Evolutionary conservation across 2,797 vertebrate species (phyloP), one percentile per base, ranked within the genome.

Genomic region (Arnoldichthys spilopterus): DNA sequence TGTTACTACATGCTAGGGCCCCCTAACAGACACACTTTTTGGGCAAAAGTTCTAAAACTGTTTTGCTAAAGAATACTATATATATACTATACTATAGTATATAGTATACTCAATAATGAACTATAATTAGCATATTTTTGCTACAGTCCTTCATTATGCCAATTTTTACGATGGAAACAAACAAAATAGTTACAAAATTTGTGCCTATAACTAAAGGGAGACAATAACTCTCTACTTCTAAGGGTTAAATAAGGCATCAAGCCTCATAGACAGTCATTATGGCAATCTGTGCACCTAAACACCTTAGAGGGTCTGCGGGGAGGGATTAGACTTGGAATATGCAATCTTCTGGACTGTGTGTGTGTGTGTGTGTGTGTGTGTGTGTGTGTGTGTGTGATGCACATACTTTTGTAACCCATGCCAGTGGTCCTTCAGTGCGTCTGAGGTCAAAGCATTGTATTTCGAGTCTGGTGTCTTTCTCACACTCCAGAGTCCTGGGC

Each of bases 261-360:
- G 51, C 20, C 30, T 63, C 18, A 0, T 45, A 11, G 22, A 32
- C 11, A 9, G 37, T 63, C 61, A 37, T 18, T 32, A 37, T 40
- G 32, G 32, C 30, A 40, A 34, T 18, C 49, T 20, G 34, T 63
- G 56, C 22, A 37, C 30, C 40, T 77, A 59, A 77, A 77, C 63
- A 37, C 28, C 67, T 78, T 45, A 78, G 40, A 22, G 43, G 49
- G 76, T 78, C 67, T 53, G 67, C 67, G 62, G 67, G 32, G 24
- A 71, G 56, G 26, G 64, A 58, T 77, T 77, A 69, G 53, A 63
- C 15, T 11, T 34, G 20, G 13, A 37, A 37, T 59, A 6, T 28
- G 28, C 3, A 24, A 8, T 6, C n/a, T 56, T 13, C 24, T 58
- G 54, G 24, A 26, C 11, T 13, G 34, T 68, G 40, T 67, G 22